Evolutionary conservation across 1,140 invertebrate genomes (phyloP), one percentile per base, ranked within the genome.

Genomic region (Cherax quadricarinatus): DNA sequence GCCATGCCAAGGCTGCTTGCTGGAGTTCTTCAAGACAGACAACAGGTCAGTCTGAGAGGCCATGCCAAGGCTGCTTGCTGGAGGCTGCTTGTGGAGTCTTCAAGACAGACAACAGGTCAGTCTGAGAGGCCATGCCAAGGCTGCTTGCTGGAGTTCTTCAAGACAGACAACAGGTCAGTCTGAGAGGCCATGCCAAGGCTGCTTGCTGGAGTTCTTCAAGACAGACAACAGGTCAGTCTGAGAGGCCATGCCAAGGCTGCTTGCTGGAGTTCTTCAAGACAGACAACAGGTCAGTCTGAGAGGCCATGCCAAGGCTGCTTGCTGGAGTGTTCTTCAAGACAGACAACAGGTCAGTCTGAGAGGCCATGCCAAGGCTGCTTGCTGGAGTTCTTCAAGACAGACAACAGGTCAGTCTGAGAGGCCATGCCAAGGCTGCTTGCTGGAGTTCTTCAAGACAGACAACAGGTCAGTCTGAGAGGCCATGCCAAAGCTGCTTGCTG

Each of bases 161-260:
- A 48, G 9, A 14, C 53, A 48, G 30, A 53, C 60, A 66, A 48
- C 9, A 10, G 53, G 53, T 57, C 9, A 14, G 53, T 49, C 81
- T 57, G 81, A n/a, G 81, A 41, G 81, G 51, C 81, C 41, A n/a
- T 51, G 51, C n/a, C 16, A 57, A 82, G 81, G 21, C 57, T 51
- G 16, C 51, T 16, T 82, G 18, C 41, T 57, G 53, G 53, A 10
- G 53, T 57, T 3, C 81, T 79, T 41, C 53, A 62, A 48, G 9
- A 14, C 53, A 48, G 30, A 53, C 60, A 66, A 48, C 1, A 10
- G 53, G 53, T 57, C 9, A 14, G 53, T 49, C 81, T 57, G 81
- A n/a, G 81, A 41, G 81, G 51, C 81, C 41, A n/a, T 51, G 51
- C n/a, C 16, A 49, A 82, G 81, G 21, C 57, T 51, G 16, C 51